Base-by-base conservation (phyloP, 2,888 invertebrate genomes). In the Danaus chrysippus region DNA sequence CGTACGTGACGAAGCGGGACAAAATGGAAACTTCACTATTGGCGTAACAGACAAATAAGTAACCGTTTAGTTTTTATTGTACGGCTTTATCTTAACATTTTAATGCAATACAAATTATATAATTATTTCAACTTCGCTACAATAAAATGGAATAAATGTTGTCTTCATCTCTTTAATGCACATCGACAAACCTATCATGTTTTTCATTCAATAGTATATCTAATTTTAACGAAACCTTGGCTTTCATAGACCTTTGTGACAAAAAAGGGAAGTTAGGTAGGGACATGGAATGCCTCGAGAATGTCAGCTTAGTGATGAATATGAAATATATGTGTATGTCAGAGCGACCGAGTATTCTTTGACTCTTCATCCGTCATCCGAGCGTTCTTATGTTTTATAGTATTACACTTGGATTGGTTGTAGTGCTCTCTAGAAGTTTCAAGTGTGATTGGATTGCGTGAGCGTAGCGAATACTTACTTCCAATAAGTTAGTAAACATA, bases 1-100 rank as follows among this genome's bases (percentile, higher is more conserved):
- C 90, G 90, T 87, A 89, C 90, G 90, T 89, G 88, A 84, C 81
- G 83, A 79, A 76, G 76, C 82, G 83, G 83, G 82, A 82, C 85
- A 82, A 83, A 88, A 88, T 87, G 81, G 86, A 83, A 87, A 86
- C 86, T 86, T 81, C 79, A 84, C 83, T 82, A 76, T 81, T 84
- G 81, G 82, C 82, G 80, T 84, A 86, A 84, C 77, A 82, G 77
- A 84, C 83, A 84, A 86, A 86, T 89, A 90, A 86, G 78, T 83
- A 78, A 85, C 77, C 76, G 79, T 82, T 81, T 78, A 77, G 74
- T 81, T 76, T n/a, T 79, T 82, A 56, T 41, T 17, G 42, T 34
- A 13, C 23, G 3, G 6, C 23, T 34, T 34, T 34, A 34, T 34
- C 23, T 34, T 34, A 34, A 34, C n/a, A n/a, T 34, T 34, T 34